These are phyloP conservation scores for Bathynomus jamesi DNA, from an alignment of 1,140 invertebrate genomes.

Conservation along the genomic window DNA sequence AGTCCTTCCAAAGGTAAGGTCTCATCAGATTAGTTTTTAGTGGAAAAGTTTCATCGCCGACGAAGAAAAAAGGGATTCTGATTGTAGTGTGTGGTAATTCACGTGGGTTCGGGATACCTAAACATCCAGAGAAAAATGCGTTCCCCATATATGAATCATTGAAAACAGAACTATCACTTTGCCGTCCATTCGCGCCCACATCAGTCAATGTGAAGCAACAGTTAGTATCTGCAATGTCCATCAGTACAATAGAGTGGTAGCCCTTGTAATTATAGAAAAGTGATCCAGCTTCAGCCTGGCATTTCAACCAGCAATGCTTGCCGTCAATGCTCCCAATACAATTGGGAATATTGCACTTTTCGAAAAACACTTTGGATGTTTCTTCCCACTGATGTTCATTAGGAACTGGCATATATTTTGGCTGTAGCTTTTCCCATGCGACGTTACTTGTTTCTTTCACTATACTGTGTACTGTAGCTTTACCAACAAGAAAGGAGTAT, in stretches of 20 bases:
- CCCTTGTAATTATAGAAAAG: too few species aligned
- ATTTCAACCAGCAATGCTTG: too few species aligned
- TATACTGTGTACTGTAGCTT: slow-evolving; percentile 2
- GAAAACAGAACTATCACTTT: slow-evolving; percentile 14
- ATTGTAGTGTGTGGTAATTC: slow-evolving; percentile 11
- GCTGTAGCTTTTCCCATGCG: slow-evolving; percentile 5
- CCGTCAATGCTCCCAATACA: too few species aligned
- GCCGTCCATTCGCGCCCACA: background rate
- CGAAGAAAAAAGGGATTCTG: background rate
- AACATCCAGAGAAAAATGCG: slow-evolving; percentile 5
- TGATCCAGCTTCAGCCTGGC: slow-evolving; percentile 13
- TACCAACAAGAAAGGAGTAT: slow-evolving; percentile 4
- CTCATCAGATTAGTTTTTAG: slow-evolving; percentile 14
- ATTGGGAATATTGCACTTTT: too few species aligned
- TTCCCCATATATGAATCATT: too few species aligned
- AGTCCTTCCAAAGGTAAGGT: slow-evolving; percentile 10
- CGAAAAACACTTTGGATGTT: too few species aligned
- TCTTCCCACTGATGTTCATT: too few species aligned
- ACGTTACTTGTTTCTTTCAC: slow-evolving; percentile 6
- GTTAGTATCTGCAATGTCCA: slow-evolving; percentile 24
- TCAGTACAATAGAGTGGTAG: slow-evolving; percentile 15
- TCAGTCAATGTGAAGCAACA: too few species aligned
- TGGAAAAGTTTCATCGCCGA: too few species aligned
- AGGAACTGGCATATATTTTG: too few species aligned
- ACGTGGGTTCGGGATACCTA: slow-evolving; percentile 3